Evolutionary conservation across 1,140 invertebrate species (phyloP), one percentile per base, ranked within the genome.

Genomic region (Helicoverpa armigera): DNA sequence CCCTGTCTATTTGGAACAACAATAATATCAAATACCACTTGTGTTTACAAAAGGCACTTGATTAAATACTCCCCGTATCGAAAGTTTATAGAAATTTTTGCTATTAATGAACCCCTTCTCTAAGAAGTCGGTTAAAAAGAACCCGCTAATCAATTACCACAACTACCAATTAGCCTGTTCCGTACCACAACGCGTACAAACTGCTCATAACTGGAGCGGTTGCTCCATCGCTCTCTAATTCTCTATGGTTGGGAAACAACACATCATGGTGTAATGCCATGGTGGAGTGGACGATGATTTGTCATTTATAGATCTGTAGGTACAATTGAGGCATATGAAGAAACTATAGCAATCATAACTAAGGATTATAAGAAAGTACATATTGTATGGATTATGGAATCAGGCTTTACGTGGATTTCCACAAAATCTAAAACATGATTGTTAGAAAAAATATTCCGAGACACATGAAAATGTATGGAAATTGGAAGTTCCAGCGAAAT

Each of bases 201-300:
- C 65, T 18, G 43, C 43, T n/a, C 14, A 69, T 48, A 67, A 50
- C 43, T 69, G 65, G 65, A 69, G 43, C 65, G 10, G n/a, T 69
- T 69, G 12, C 65, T 10, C 35, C 65, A 69, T 43, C 16, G 10
- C 35, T 69, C 58, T 61, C 58, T 61, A 61, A 31, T 67, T 67
- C 65, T 9, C 65, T 69, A 43, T 43, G 9, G 43, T 69, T n/a
- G 43, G 43, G 58, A 12, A 61, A 61, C 23, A 43, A 18, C 29
- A 63, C 60, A 63, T 63, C 60, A 69, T 50, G 65, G 43, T 69
- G 65, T 69, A 69, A 69, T 50, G n/a, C 10, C 18, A 69, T 69
- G 65, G 65, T 50, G 63, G 35, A 18, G n/a, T 69, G 16, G 16
- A 13, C 65, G 16, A 69, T 69, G 43, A 50, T 69, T 61, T 29